These are phyloP conservation scores for Anguilla anguilla DNA, from an alignment of 2,797 vertebrate species.

Conservation along the genomic window DNA sequence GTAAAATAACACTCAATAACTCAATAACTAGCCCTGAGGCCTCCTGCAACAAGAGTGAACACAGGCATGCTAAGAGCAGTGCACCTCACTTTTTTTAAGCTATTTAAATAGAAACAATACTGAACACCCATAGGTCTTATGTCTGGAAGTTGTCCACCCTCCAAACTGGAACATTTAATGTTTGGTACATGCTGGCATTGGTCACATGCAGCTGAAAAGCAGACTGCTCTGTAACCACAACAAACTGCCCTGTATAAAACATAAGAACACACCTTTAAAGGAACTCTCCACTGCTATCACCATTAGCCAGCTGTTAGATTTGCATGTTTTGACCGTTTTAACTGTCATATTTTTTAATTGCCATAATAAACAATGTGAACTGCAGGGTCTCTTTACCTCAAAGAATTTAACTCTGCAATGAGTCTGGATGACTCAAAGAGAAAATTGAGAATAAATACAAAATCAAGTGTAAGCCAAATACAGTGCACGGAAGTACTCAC, in stretches of 20 bases:
- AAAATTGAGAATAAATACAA: too few relatives aligned
- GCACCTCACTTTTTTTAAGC: neutral
- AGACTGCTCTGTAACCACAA: neutral
- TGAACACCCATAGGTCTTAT: neutral
- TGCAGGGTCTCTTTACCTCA: too few relatives aligned
- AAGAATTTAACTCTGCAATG: too few relatives aligned
- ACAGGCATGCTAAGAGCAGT: neutral
- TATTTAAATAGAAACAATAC: neutral
- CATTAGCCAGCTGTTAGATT: neutral
- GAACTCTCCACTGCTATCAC: conserved; percentile 14
- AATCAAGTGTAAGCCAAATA: too few relatives aligned
- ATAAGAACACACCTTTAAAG: neutral
- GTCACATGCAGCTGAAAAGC: neutral
- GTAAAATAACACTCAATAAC: neutral
- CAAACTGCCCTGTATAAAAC: neutral
- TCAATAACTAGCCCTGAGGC: neutral
- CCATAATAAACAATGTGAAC: too few relatives aligned
- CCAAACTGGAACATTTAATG: neutral
- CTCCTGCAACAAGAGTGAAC: neutral
- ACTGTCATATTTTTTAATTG: neutral
- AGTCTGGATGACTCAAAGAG: too few relatives aligned
- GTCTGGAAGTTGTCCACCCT: neutral
- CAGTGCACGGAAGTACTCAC: too few relatives aligned
- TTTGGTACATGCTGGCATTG: neutral
- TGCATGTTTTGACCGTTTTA: neutral